Conservation (phyloP, 2,888 invertebrate genomes). For the Acleris emargana region DNA sequence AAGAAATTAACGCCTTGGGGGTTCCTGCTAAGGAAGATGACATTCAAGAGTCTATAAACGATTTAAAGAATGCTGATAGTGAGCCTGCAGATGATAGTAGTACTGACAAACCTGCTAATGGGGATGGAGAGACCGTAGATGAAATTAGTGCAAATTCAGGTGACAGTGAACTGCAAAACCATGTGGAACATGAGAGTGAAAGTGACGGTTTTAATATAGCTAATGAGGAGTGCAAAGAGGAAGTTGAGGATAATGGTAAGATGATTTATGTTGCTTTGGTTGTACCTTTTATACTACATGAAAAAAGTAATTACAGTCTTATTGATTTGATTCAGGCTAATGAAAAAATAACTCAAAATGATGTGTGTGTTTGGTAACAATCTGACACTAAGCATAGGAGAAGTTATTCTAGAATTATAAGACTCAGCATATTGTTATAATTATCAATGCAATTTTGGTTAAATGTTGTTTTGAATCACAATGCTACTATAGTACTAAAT, state of each 20-base stretch:
- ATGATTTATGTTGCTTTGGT: background rate
- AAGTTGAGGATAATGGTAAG: conserved; percentile 48
- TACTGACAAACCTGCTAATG: conserved; percentile 29
- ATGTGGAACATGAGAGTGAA: conserved; percentile 58
- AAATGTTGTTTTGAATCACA: no score
- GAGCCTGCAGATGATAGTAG: conserved; percentile 42
- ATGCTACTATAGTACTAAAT: no score
- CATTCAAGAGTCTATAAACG: conserved; percentile 31
- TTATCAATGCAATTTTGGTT: no score
- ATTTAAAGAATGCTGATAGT: conserved; percentile 5
- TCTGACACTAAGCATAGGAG: no score
- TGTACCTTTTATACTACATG: no score
- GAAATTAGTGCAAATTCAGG: conserved; percentile 40
- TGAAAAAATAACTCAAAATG: no score
- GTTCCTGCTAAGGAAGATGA: conserved; percentile 13
- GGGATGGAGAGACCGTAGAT: conserved; percentile 39
- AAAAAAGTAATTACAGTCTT: no score
- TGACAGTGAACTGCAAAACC: conserved; percentile 61
- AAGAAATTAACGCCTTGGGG: conserved; percentile 4
- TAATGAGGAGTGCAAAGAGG: conserved; percentile 42
- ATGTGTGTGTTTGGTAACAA: no score
- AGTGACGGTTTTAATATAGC: conserved; percentile 48
- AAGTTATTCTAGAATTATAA: no score
- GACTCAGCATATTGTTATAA: no score
- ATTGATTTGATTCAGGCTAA: no score